Conservation (phyloP, 92 coral and sea anemone genomes). For the Umimayanthus chanpuru region DNA sequence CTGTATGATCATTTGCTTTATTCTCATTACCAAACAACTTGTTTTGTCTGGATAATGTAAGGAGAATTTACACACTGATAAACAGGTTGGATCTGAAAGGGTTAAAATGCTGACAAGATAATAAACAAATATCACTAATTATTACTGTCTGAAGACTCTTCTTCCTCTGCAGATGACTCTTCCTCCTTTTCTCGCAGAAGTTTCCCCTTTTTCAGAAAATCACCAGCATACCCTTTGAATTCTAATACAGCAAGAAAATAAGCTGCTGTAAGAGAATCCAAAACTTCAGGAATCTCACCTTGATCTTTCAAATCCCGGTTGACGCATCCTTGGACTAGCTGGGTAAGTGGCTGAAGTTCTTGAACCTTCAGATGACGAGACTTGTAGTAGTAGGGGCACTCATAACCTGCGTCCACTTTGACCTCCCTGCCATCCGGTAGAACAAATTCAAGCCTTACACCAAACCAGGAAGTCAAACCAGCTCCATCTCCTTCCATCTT, state of each 20-base stretch:
- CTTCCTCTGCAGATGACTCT: not conserved
- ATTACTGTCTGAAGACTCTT: not conserved
- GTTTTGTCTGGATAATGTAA: no score
- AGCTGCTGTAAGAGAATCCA: conserved; percentile 49
- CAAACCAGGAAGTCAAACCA: conserved; percentile 31
- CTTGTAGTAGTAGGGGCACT: not conserved
- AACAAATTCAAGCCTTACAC: conserved; percentile 34
- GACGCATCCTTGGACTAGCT: conserved; percentile 50
- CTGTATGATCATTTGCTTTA: no score
- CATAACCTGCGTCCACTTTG: conserved; percentile 5
- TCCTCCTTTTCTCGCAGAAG: conserved; percentile 3
- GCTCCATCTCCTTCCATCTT: conserved; percentile 43
- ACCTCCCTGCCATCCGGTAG: conserved; percentile 41
- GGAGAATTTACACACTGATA: no score
- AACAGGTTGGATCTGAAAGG: no score
- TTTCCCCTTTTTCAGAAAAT: not conserved
- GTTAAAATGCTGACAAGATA: no score
- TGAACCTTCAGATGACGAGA: conserved; percentile 22
- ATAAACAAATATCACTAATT: not conserved
- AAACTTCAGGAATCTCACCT: conserved; percentile 39
- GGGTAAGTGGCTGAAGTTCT: conserved; percentile 52
- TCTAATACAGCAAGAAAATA: conserved; percentile 48
- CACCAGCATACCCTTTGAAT: conserved; percentile 6
- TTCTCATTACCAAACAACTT: no score
- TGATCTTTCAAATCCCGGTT: conserved; percentile 33